Base-by-base conservation (phyloP, 2,797 vertebrate genomes). In the Lacerta viridis region DNA sequence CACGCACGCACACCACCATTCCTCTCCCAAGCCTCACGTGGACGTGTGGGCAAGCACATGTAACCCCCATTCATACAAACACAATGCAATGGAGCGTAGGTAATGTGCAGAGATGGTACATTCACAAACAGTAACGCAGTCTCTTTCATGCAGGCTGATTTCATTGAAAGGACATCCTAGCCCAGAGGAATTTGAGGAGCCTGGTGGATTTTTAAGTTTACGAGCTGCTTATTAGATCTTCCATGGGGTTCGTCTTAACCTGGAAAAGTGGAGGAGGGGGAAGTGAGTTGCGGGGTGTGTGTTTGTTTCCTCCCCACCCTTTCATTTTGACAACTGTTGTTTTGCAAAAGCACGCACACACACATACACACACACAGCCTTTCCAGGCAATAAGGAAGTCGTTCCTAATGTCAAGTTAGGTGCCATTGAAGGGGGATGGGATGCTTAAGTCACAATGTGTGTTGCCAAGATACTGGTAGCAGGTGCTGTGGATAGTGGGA, bases 21-120 rank as follows among this genome's bases (percentile, higher is more conserved):
- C 90, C 95, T 92, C 96, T 95, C 94, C 94, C 89, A 89, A 95
- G 94, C 91, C 96, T 97, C 96, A 97, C 95, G 95, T 97, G 96
- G 95, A 96, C 94, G 94, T 94, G 93, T 95, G 96, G 96, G 96
- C 96, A 97, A 95, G 94, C 96, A 96, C 96, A 96, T 96, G 95
- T 96, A 95, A 94, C 96, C 97, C 96, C 95, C 97, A 97, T 97
- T 97, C 97, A 97, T 96, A 95, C 95, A 96, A 96, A 95, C 95
- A 95, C 95, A 95, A 95, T 94, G 96, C 95, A 92, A 88, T 0
- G 64, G 94, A 90, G 91, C 97, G 93, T 96, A 86, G 94, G 97
- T 96, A 96, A 96, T 94, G 92, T 87, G 95, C 93, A 78, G 92
- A 94, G 92, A 95, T 87, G 89, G 95, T 92, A 95, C 97, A 97